Evolutionary conservation across 2,113 vertebrate species (phyloP).

Genomic region (Mesitornis unicolor): DNA sequence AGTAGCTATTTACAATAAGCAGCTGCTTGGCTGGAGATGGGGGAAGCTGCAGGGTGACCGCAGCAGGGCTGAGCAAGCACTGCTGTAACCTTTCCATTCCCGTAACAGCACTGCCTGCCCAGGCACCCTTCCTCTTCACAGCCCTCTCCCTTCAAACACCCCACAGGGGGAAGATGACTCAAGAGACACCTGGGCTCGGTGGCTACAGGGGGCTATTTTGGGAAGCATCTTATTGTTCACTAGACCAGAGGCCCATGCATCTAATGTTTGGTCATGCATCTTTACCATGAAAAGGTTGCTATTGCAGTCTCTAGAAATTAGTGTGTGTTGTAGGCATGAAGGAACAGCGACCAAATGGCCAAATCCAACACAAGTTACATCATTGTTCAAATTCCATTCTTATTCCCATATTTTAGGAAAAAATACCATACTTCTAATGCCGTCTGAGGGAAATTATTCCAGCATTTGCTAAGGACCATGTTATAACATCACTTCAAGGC

Average conservation of each 20-base stretch:
- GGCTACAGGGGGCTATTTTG: not conserved
- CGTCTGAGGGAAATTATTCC: not conserved
- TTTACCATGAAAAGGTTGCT: not conserved
- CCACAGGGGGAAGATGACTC: rapidly evolving
- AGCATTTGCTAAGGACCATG: not conserved
- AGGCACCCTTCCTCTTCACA: not conserved
- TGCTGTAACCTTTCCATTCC: not conserved
- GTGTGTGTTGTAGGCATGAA: not conserved
- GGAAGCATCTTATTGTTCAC: not conserved
- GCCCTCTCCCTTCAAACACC: rapidly evolving
- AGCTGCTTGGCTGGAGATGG: not conserved
- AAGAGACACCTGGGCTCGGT: rapidly evolving
- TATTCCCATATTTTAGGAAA: not conserved
- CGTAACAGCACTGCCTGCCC: not conserved
- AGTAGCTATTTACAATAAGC: not conserved
- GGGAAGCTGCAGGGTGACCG: not conserved
- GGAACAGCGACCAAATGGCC: not conserved
- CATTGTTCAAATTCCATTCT: not conserved
- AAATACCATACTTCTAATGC: not conserved
- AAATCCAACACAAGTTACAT: not conserved
- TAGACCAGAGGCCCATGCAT: rapidly evolving
- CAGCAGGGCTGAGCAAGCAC: rapidly evolving
- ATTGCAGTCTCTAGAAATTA: rapidly evolving
- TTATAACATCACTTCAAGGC: not conserved
- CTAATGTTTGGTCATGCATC: not conserved